Evolutionary conservation across 2,797 vertebrate genomes (phyloP), one percentile per base, ranked within the genome.

Genomic region (Bradypodion ventrale): DNA sequence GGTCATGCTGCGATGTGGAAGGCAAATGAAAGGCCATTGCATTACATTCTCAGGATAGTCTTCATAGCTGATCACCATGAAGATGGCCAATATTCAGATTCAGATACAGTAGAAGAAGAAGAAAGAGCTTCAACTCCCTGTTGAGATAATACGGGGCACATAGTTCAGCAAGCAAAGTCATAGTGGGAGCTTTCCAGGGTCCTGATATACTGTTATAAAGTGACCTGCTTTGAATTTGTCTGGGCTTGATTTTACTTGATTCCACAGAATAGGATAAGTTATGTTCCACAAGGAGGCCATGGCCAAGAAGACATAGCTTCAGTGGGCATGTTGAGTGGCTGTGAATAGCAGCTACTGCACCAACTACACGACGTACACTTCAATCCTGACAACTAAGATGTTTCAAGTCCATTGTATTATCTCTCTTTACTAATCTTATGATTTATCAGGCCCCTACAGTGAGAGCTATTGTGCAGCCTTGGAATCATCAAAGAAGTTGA

Each of bases 371-470:
- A 46, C 49, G 21, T 27, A 21, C 19, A 63, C 12, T 35, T 12
- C 35, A 76, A 2, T 23, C 60, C 12, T 65, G 42, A 23, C 32
- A 88, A 60, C 12, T 32, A 73, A 52, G 74, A 42, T 59, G 16
- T 52, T 68, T 23, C 16, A n/a, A 83, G 73, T 59, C 46, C 29
- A 69, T 77, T 76, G 49, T 59, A 76, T 76, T 44, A 83, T 77
- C 42, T 77, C 46, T 25, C 25, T 66, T 49, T 56, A 72, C 72
- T 92, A 72, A 90, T 89, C n/a, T 87, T 42, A 40, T 52, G 49
- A 85, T 74, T 92, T 92, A 90, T 81, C 75, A 85, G 90, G 49
- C 84, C 82, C 65, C 81, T 70, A 29, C 60, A 44, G 69, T 23
- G 75, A 68, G 73, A 27, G 59, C 12, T 68, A 25, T 79, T 87